Percentiles rank a stretch among this genome's conserved stretches.
Evolutionary conservation across 2,888 invertebrate species (phyloP).

Genomic region (Agelastica alni): DNA sequence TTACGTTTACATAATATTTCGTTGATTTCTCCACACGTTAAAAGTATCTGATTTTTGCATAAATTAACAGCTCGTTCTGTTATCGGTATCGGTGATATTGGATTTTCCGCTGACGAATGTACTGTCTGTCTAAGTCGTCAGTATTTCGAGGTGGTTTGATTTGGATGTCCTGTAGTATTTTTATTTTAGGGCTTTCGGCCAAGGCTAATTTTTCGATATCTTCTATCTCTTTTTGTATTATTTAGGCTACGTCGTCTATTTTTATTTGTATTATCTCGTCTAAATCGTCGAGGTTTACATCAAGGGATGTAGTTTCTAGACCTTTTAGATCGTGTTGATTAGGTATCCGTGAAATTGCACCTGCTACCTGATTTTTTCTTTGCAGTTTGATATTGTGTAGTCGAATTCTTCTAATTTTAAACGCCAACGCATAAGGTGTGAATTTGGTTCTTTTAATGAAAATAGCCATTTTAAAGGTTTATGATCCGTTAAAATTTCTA

Average conservation of each 20-base stretch:
- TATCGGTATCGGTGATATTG: neutral
- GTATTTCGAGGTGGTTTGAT: neutral
- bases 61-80: neutral
- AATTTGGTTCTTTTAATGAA: neutral
- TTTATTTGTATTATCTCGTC: neutral
- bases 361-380: slow-evolving; percentile 2
- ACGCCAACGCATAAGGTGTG: neutral
- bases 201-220: neutral
- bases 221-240: neutral
- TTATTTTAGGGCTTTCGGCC: neutral
- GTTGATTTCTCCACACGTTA: neutral
- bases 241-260: neutral
- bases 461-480: too few relatives aligned
- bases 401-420: neutral
- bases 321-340: too few relatives aligned
- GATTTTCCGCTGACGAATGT: neutral
- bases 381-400: slow-evolving; percentile 3
- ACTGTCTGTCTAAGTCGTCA: neutral
- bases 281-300: neutral
- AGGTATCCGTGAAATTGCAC: neutral
- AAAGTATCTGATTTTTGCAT: neutral
- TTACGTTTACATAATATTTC: neutral
- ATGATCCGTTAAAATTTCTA: neutral
- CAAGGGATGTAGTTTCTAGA: neutral
- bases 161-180: neutral